Evolutionary conservation across 2,113 vertebrate species (phyloP).

Genomic region (Tychaedon coryphoeus): DNA sequence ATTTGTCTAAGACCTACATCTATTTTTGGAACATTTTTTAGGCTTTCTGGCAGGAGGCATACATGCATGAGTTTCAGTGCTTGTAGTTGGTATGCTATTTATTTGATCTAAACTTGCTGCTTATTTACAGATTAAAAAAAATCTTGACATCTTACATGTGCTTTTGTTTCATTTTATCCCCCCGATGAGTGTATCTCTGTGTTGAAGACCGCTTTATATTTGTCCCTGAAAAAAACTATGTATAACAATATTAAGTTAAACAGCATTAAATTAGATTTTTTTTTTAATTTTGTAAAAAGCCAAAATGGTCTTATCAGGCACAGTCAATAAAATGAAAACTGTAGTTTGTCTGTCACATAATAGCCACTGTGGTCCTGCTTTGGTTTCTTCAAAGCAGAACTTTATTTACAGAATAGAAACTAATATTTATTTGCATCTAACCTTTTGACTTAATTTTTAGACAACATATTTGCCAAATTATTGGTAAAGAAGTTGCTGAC

Average conservation of each 20-base stretch:
- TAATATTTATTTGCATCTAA: constrained; percentile 40
- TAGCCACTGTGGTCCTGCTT: background rate
- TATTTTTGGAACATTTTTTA: background rate
- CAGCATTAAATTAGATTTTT: background rate
- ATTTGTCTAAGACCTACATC: background rate
- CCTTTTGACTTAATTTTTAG: constrained; percentile 13
- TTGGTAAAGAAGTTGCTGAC: constrained; percentile 22
- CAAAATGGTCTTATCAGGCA: background rate
- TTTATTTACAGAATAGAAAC: constrained; percentile 50
- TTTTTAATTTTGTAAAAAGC: background rate
- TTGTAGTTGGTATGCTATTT: accelerated
- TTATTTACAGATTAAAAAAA: background rate
- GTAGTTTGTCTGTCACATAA: background rate
- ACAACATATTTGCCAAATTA: background rate
- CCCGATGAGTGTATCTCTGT: background rate
- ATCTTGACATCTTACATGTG: background rate
- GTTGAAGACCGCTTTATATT: background rate
- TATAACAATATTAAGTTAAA: background rate
- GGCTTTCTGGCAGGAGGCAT: background rate
- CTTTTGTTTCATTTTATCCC: background rate
- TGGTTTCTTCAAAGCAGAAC: background rate
- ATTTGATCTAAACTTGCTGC: background rate
- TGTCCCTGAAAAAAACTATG: background rate
- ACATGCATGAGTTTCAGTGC: background rate
- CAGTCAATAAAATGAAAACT: background rate